A percentile compares a stretch with the other conserved stretches of the same genome.
Evolutionary conservation across 2,888 invertebrate species (phyloP).

Genomic region (Lasius fuliginosus): DNA sequence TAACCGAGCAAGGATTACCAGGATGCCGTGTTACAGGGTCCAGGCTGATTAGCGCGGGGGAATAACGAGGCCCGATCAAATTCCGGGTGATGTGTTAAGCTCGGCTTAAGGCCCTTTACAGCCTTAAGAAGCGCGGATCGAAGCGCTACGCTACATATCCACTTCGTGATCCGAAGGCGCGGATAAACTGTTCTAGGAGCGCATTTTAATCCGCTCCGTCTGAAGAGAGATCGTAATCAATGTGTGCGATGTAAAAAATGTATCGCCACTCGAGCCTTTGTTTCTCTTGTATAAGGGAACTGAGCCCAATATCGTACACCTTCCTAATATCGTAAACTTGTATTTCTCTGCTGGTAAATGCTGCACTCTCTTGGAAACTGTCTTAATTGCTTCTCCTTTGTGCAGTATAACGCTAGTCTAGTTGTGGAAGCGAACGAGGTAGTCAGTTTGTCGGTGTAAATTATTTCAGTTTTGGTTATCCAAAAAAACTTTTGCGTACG

Average conservation of each 20-base stretch:
- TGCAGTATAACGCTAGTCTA: too few species aligned
- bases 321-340: too few species aligned
- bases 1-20: slow-evolving; percentile 70
- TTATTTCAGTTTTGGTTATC: too few species aligned
- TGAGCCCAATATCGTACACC: too few species aligned
- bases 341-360: too few species aligned
- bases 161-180: background rate
- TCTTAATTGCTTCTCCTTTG: too few species aligned
- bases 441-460: too few species aligned
- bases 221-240: background rate
- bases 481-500: too few species aligned
- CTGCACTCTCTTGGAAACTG: too few species aligned
- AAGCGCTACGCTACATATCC: slow-evolving; percentile 9
- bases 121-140: slow-evolving; percentile 55
- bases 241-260: background rate
- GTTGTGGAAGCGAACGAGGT: too few species aligned
- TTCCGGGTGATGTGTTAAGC: slow-evolving; percentile 72
- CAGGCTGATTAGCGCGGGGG: slow-evolving; percentile 49
- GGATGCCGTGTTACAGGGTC: slow-evolving; percentile 65
- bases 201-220: slow-evolving; percentile 14
- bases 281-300: background rate
- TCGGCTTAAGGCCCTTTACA: slow-evolving; percentile 59
- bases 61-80: slow-evolving; percentile 69
- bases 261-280: background rate
- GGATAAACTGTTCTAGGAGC: background rate